phyloP scores from a whole-genome alignment of 30 jellyfish, hydroid and myxozoan species.

The Aurelia aurita region DNA sequence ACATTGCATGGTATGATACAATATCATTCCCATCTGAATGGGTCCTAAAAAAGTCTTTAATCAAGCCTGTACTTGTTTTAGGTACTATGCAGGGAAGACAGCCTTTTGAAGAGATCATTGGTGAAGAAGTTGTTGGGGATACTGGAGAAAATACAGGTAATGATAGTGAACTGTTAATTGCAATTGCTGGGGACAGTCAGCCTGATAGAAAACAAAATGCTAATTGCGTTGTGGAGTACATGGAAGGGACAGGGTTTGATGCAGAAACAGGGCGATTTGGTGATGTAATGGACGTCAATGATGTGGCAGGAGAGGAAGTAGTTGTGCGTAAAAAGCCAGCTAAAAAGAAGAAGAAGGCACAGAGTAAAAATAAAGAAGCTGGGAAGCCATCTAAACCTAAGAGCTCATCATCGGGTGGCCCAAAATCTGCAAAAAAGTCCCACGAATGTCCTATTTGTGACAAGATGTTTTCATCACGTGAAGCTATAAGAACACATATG shows the following conservation, averaged over 20 bases:
- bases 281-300: slow-evolving; percentile 67
- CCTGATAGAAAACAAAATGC: slow-evolving; percentile 58
- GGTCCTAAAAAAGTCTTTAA: no score
- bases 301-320: slow-evolving; percentile 75
- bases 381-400: slow-evolving; percentile 32
- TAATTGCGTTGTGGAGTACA: slow-evolving; percentile 67
- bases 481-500: slow-evolving; percentile 71
- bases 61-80: background rate
- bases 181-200: slow-evolving; percentile 70
- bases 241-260: slow-evolving; percentile 65
- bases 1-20: no score
- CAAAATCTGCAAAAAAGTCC: slow-evolving; percentile 21
- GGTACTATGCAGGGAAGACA: slow-evolving; percentile 69
- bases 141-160: slow-evolving; percentile 49
- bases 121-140: slow-evolving; percentile 72
- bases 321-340: slow-evolving; percentile 69
- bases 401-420: background rate
- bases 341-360: slow-evolving; percentile 65
- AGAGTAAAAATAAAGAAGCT: slow-evolving; percentile 48
- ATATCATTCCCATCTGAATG: no score
- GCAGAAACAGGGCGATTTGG: slow-evolving; percentile 53
- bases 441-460: slow-evolving; percentile 74
- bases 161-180: slow-evolving; percentile 65
- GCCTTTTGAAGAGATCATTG: slow-evolving; percentile 71
- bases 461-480: slow-evolving; percentile 67